Evolutionary conservation across 2,797 vertebrate species (phyloP).

Genomic region (Tachyglossus aculeatus): DNA sequence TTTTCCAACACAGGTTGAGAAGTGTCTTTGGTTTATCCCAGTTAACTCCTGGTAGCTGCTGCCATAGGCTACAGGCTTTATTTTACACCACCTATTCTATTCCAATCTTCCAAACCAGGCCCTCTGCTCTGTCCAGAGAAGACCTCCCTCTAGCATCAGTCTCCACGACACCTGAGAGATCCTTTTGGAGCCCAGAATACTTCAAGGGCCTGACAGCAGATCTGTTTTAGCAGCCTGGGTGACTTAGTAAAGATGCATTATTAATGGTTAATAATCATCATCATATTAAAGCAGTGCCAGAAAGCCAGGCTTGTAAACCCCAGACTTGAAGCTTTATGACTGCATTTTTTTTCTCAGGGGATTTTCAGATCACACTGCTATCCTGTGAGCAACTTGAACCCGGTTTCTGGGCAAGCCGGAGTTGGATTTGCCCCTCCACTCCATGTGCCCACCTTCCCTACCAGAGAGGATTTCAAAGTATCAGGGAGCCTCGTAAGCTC

Average conservation of each 20-base stretch:
- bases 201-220: conserved; percentile 5
- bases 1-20: conserved; percentile 26
- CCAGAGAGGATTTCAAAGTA: conserved; percentile 50
- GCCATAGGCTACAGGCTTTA: conserved; percentile 10
- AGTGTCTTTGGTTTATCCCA: conserved; percentile 49
- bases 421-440: conserved; percentile 49
- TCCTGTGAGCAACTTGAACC: conserved; percentile 56
- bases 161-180: conserved; percentile 38
- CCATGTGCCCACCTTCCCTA: conserved; percentile 55
- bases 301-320: conserved; percentile 11
- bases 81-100: conserved; percentile 39
- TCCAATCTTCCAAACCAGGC: conserved; percentile 16
- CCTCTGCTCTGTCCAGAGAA: conserved; percentile 10
- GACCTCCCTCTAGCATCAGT: conserved; percentile 33
- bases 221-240: conserved; percentile 4
- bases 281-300: not conserved
- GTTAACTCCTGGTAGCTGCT: conserved; percentile 28
- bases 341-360: not conserved
- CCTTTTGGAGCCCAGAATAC: conserved; percentile 41
- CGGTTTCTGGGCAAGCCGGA: conserved; percentile 33
- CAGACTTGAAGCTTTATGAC: conserved; percentile 28
- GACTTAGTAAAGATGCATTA: conserved; percentile 23
- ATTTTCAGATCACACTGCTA: conserved; percentile 40
- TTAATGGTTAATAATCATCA: too few relatives aligned
- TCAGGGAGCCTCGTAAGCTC: conserved; percentile 60